Percentiles rank a stretch among this genome's conserved stretches.
Conservation (phyloP, 2,888 invertebrate species). For the Ornithoptera alexandrae region DNA sequence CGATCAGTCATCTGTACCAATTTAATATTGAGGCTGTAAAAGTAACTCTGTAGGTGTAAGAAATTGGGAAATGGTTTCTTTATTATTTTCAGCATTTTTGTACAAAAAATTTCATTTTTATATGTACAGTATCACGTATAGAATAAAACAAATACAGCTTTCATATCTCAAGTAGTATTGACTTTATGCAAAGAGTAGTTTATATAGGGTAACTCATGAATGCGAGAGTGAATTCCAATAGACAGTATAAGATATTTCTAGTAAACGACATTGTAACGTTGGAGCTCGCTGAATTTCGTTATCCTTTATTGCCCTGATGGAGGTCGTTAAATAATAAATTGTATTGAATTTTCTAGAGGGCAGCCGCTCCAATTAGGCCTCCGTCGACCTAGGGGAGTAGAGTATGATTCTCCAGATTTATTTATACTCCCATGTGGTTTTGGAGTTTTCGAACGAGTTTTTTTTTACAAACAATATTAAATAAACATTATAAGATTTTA, state of each 20-base stretch:
- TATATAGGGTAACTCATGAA: not conserved
- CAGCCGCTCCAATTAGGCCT: conserved; percentile 35
- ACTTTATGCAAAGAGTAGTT: not conserved
- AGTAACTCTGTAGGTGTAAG: not conserved
- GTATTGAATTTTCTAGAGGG: conserved; percentile 39
- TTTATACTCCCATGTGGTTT: conserved; percentile 2
- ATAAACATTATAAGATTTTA: too few species aligned
- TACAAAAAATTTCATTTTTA: not conserved
- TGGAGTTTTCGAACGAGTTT: not conserved
- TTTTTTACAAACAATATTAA: not conserved
- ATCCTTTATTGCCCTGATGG: conserved; percentile 56
- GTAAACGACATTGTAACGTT: conserved; percentile 36
- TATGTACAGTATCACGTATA: not conserved
- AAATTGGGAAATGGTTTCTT: not conserved
- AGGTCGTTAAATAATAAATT: conserved; percentile 48
- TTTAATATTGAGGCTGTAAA: conserved; percentile 8
- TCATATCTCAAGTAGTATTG: not conserved
- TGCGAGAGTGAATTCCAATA: conserved; percentile 12
- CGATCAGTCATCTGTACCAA: not conserved
- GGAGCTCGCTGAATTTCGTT: conserved; percentile 46
- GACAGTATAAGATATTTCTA: conserved; percentile 29
- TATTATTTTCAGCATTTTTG: not conserved
- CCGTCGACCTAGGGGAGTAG: conserved; percentile 14
- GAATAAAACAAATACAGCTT: not conserved
- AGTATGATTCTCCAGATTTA: conserved; percentile 23